These are phyloP conservation scores for Eleutherodactylus coqui DNA, from an alignment of 2,797 vertebrate genomes.

Conservation along the genomic window DNA sequence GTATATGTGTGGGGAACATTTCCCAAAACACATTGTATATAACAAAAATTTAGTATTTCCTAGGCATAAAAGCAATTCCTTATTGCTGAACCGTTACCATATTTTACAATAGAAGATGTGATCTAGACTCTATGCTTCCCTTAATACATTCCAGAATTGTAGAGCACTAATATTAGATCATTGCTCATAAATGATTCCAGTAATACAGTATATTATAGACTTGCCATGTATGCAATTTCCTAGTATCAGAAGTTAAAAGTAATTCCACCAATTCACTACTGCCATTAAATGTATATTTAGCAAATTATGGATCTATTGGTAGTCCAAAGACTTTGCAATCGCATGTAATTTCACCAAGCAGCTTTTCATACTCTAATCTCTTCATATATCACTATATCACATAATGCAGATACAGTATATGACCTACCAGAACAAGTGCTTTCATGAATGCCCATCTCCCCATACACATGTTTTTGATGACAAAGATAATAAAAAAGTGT, in stretches of 20 bases:
- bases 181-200: background rate
- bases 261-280: background rate
- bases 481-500: constrained; percentile 9
- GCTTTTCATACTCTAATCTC: background rate
- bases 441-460: background rate
- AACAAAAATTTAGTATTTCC: too few species aligned
- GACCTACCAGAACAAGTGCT: background rate
- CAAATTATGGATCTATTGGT: background rate
- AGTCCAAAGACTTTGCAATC: background rate
- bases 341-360: background rate
- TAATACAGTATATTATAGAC: background rate
- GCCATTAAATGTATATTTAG: background rate
- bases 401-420: background rate
- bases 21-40: too few species aligned
- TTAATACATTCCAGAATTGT: too few species aligned
- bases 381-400: background rate
- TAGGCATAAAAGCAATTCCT: too few species aligned
- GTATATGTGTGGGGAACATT: too few species aligned
- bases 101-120: too few species aligned
- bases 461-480: background rate
- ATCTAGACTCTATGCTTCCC: too few species aligned
- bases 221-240: background rate
- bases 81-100: too few species aligned
- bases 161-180: background rate
- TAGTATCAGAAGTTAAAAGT: background rate